A percentile compares a stretch with the other conserved stretches of the same genome.
These are phyloP conservation scores for Dolichallabes microphthalmus DNA, from an alignment of 2,113 vertebrate genomes.

Conservation along the genomic window DNA sequence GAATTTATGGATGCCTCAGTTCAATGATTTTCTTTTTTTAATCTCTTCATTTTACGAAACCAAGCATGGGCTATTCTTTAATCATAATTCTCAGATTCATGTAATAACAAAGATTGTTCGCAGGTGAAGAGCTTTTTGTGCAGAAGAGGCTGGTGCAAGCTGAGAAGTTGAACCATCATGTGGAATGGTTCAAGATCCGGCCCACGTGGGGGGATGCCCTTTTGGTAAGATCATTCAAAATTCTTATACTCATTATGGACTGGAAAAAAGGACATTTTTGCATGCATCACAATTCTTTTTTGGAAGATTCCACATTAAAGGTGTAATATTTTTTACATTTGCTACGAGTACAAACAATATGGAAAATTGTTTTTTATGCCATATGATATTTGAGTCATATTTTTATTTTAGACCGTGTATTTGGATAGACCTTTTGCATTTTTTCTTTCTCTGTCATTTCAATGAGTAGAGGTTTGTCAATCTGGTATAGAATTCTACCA, in stretches of 20 bases:
- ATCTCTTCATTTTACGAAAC: too few relatives aligned
- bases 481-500: too few relatives aligned
- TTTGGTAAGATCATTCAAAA: conserved; percentile 77
- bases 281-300: neutral
- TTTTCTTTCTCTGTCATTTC: too few relatives aligned
- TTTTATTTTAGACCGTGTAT: too few relatives aligned
- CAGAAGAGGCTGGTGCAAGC: conserved; percentile 12
- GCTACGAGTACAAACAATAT: too few relatives aligned
- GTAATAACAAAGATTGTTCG: neutral
- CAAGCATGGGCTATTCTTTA: neutral
- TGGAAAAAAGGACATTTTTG: neutral
- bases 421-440: too few relatives aligned
- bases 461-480: too few relatives aligned
- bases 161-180: conserved; percentile 72
- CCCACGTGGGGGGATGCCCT: conserved; percentile 83
- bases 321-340: too few relatives aligned
- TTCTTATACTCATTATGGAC: neutral
- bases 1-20: neutral
- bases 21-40: neutral
- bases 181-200: conserved; percentile 88
- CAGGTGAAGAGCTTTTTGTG: neutral
- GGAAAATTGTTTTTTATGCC: too few relatives aligned
- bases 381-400: too few relatives aligned
- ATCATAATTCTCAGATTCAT: neutral
- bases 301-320: neutral